Conservation (phyloP, 2,888 invertebrate species). For the Syrphus vitripennis region DNA sequence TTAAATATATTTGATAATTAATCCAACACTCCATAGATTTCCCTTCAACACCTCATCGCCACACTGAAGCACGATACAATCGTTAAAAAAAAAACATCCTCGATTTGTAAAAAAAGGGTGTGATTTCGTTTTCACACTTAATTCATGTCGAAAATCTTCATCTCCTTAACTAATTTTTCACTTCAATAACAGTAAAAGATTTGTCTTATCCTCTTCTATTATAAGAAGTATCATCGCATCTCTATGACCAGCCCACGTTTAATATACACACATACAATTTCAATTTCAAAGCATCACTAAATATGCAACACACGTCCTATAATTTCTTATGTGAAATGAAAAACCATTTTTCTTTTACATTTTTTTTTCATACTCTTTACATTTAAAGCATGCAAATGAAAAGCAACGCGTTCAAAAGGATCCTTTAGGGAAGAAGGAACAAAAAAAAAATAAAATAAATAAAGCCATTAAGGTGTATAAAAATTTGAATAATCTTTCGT, state of each 20-base stretch:
- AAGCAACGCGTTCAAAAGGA: conserved; percentile 36
- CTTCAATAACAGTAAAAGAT: conserved; percentile 57
- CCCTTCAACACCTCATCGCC: neutral
- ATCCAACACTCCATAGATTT: neutral
- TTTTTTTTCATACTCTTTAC: neutral
- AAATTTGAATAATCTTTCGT: conserved; percentile 68
- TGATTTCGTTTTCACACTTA: conserved; percentile 55
- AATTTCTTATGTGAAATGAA: conserved; percentile 51
- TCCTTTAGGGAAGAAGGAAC: conserved; percentile 9
- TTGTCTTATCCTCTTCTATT: conserved; percentile 58
- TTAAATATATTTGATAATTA: conserved; percentile 11
- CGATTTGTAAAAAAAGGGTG: conserved; percentile 15
- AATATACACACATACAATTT: conserved; percentile 4
- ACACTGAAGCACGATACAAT: neutral
- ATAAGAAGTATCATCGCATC: conserved; percentile 57
- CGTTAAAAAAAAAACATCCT: neutral
- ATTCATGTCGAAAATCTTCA: conserved; percentile 59
- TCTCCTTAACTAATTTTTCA: conserved; percentile 62
- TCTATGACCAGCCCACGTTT: conserved; percentile 42
- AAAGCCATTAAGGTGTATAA: conserved; percentile 68
- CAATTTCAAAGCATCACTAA: conserved; percentile 42
- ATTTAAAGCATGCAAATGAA: conserved; percentile 55
- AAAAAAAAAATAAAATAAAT: conserved; percentile 47
- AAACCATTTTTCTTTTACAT: conserved; percentile 35
- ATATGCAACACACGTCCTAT: conserved; percentile 64